These are phyloP conservation scores for Hirudinaria manillensis DNA, from an alignment of 2,888 invertebrate species.

Conservation along the genomic window DNA sequence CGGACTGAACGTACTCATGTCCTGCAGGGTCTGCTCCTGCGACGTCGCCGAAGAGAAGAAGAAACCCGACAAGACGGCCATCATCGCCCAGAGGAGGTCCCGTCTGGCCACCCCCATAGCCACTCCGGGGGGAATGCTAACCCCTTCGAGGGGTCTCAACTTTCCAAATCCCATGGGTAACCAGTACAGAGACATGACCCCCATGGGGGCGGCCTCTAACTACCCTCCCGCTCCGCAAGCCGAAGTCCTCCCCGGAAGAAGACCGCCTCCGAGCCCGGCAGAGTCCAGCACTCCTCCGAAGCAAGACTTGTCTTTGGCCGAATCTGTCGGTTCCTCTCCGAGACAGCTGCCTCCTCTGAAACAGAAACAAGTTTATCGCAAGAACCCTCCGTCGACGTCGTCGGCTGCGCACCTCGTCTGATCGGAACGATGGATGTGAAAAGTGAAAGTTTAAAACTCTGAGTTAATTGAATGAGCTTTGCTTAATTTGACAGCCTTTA, in stretches of 20 bases:
- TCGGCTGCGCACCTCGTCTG: background rate
- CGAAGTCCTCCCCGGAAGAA: background rate
- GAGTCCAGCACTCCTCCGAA: constrained; percentile 28
- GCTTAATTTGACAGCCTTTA: too few relatives aligned
- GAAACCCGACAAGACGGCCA: constrained; percentile 36
- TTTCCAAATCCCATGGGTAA: background rate
- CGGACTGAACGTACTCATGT: constrained; percentile 31
- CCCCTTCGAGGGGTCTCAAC: constrained; percentile 28
- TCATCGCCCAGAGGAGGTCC: constrained; percentile 39
- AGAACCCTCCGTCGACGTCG: constrained; percentile 14
- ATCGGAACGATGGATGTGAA: too few relatives aligned
- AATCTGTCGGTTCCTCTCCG: background rate
- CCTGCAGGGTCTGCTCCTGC: constrained; percentile 39
- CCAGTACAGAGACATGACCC: constrained; percentile 1
- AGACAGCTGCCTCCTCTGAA: constrained; percentile 23
- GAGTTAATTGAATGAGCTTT: too few relatives aligned
- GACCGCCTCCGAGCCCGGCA: constrained; percentile 12
- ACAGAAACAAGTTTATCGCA: constrained; percentile 29
- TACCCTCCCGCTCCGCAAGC: constrained; percentile 15
- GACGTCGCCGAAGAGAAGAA: constrained; percentile 41
- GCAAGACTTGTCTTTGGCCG: background rate
- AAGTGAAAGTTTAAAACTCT: too few relatives aligned
- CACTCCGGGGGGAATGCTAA: constrained; percentile 39
- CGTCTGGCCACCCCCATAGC: constrained; percentile 41
- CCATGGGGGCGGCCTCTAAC: background rate